These are phyloP conservation scores for Podarcis muralis DNA, from an alignment of 2,113 vertebrate species.

Conservation along the genomic window DNA sequence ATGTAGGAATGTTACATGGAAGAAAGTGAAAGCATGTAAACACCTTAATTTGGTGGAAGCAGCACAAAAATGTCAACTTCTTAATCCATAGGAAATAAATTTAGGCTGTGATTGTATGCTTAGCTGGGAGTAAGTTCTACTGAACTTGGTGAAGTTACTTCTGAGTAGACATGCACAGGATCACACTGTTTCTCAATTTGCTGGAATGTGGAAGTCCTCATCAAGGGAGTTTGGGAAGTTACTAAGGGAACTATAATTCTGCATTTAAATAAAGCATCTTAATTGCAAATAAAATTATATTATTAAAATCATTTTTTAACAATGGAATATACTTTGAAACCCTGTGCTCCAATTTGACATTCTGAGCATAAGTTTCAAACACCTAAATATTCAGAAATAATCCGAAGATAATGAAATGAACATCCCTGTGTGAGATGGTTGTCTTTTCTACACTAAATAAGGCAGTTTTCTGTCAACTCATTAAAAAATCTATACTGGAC, in stretches of 20 bases:
- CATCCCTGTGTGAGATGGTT: too few relatives aligned
- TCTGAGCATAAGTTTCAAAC: too few relatives aligned
- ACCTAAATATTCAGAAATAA: too few relatives aligned
- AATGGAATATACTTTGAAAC: not conserved
- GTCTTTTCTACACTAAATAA: too few relatives aligned
- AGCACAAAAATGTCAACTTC: not conserved
- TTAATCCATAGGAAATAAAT: conserved; percentile 10
- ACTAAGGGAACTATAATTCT: not conserved
- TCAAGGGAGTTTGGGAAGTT: not conserved
- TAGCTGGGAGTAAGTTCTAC: not conserved
- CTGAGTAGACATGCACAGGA: not conserved
- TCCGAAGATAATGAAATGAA: too few relatives aligned
- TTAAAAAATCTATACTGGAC: too few relatives aligned
- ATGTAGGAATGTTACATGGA: conserved; percentile 23
- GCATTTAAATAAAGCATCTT: not conserved
- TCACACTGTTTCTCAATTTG: not conserved
- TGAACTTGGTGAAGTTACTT: not conserved
- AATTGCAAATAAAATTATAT: not conserved
- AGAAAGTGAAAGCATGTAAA: conserved; percentile 11
- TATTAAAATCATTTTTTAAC: not conserved
- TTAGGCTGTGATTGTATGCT: not conserved
- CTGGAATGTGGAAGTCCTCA: too few relatives aligned
- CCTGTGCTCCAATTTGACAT: not conserved
- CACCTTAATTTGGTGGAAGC: conserved; percentile 4
- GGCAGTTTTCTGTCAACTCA: not conserved